These are phyloP conservation scores for Phalacrocorax aristotelis DNA, from an alignment of 2,113 vertebrate genomes.

Conservation along the genomic window DNA sequence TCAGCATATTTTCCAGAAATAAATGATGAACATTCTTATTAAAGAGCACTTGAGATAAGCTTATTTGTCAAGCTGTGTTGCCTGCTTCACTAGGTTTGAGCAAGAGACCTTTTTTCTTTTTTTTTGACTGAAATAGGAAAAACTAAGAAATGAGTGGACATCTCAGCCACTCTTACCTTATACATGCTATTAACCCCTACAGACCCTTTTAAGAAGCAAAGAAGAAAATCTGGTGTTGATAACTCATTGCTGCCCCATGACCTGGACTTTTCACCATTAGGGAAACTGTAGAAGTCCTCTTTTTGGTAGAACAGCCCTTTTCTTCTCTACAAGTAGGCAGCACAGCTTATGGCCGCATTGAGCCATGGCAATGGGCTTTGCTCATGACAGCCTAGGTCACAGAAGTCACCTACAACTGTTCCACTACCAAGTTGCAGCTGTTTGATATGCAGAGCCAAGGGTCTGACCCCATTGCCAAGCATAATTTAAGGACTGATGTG, in stretches of 20 bases:
- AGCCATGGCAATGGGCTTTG: not conserved
- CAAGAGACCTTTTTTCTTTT: not conserved
- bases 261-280: not conserved
- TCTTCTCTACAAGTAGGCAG: not conserved
- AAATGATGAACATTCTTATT: constrained; percentile 56
- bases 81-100: not conserved
- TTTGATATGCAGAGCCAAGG: fast-evolving
- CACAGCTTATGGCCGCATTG: not conserved
- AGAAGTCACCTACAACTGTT: not conserved
- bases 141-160: not conserved
- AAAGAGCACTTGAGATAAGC: constrained; percentile 58
- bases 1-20: constrained; percentile 53
- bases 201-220: not conserved
- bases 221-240: not conserved
- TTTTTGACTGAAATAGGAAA: not conserved
- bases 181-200: not conserved
- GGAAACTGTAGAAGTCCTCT: not conserved
- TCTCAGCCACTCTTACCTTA: not conserved
- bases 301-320: not conserved
- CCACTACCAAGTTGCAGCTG: not conserved
- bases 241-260: not conserved
- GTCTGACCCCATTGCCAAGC: not conserved
- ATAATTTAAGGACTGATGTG: not conserved
- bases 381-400: not conserved
- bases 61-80: constrained; percentile 46